These are phyloP conservation scores for Busseola fusca DNA, from an alignment of 2,888 invertebrate genomes.

Conservation along the genomic window DNA sequence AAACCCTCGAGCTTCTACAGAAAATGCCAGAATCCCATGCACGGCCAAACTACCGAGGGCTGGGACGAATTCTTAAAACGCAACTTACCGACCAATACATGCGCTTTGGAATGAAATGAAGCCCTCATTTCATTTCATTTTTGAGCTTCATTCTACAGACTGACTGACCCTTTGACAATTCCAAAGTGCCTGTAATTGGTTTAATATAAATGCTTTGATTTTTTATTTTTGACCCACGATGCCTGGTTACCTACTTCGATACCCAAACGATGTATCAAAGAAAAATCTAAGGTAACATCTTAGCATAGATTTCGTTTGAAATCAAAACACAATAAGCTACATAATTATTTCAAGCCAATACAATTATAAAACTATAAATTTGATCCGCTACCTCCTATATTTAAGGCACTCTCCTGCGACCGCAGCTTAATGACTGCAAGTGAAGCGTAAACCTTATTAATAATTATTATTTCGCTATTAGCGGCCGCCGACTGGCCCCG, in stretches of 20 bases:
- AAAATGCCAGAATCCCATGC: constrained; percentile 80
- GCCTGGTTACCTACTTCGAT: no score
- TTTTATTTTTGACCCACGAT: no score
- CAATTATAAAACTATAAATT: neutral
- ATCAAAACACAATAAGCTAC: neutral
- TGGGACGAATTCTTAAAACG: constrained; percentile 85
- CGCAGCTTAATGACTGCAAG: constrained; percentile 59
- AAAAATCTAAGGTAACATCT: constrained; percentile 77
- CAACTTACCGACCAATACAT: constrained; percentile 60
- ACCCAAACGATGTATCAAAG: constrained; percentile 74
- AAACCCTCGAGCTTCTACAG: constrained; percentile 84
- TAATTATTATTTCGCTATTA: constrained; percentile 72
- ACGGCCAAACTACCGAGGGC: constrained; percentile 77
- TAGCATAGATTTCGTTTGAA: neutral
- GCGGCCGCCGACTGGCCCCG: constrained; percentile 66
- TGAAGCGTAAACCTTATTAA: constrained; percentile 71
- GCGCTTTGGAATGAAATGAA: no score
- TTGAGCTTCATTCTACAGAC: no score
- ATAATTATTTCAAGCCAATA: neutral
- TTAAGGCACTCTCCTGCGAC: constrained; percentile 26
- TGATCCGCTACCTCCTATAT: neutral
- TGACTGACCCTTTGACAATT: no score
- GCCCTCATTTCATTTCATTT: no score
- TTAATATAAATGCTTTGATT: no score
- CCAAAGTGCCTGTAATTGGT: no score